A percentile compares a stretch with the other conserved stretches of the same genome.
These are phyloP conservation scores for Cephus rjabovi DNA, from an alignment of 2,888 invertebrate species.

Conservation along the genomic window DNA sequence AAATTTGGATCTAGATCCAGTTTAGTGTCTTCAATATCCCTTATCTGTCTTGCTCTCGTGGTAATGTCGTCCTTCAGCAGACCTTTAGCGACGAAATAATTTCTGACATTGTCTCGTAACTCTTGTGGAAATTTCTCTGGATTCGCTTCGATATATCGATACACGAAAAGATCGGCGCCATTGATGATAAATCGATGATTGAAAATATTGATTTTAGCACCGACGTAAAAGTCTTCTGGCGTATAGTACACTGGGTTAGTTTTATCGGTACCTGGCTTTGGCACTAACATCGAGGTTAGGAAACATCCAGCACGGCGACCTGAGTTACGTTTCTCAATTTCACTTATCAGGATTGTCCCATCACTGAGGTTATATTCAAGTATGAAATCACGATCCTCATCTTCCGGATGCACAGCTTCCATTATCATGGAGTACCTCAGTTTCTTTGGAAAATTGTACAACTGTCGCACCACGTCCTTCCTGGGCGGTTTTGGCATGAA, in stretches of 20 bases:
- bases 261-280: conserved; percentile 77
- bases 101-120: conserved; percentile 75
- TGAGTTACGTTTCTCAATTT: conserved; percentile 79
- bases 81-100: conserved; percentile 76
- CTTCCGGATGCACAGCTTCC: conserved; percentile 84
- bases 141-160: conserved; percentile 80
- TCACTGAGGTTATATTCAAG: conserved; percentile 82
- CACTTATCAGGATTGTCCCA: conserved; percentile 80
- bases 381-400: conserved; percentile 79
- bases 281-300: conserved; percentile 74
- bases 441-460: conserved; percentile 73
- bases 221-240: conserved; percentile 83
- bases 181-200: conserved; percentile 82
- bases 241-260: conserved; percentile 82
- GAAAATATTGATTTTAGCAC: conserved; percentile 78
- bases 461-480: conserved; percentile 80
- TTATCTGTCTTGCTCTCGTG: conserved; percentile 36
- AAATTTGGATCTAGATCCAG: conserved; percentile 30
- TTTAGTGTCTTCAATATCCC: conserved; percentile 8
- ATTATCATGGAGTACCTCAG: conserved; percentile 81
- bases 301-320: conserved; percentile 81
- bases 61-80: conserved; percentile 73
- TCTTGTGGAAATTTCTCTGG: conserved; percentile 78
- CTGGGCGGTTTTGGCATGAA: conserved; percentile 79
- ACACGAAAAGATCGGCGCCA: conserved; percentile 82